Percentiles rank a stretch among this genome's conserved stretches.
Evolutionary conservation across 2,797 vertebrate species (phyloP).

Genomic region (Micropoecilia bifurca): DNA sequence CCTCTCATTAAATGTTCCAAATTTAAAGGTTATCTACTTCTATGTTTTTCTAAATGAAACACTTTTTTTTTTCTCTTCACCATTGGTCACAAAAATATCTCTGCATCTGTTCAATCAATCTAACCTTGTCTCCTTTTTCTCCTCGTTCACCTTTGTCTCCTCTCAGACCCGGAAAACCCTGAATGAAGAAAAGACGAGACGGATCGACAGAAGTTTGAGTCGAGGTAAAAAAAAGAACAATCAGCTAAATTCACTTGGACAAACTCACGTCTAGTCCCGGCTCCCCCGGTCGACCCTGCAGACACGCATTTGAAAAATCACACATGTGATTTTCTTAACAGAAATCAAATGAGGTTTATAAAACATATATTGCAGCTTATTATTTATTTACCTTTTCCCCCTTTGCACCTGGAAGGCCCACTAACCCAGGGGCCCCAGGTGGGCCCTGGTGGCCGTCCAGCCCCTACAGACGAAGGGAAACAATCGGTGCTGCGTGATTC

Average conservation of each 20-base stretch:
- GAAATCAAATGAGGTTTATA: not conserved
- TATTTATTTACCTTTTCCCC: constrained; percentile 89
- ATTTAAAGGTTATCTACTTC: not conserved
- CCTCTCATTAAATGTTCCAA: not conserved
- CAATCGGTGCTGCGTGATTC: constrained; percentile 6
- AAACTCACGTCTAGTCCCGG: constrained; percentile 94
- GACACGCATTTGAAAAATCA: constrained; percentile 42
- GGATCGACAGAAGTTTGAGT: not conserved
- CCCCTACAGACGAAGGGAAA: constrained; percentile 51
- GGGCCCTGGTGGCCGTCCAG: constrained; percentile 82
- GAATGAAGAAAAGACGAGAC: constrained; percentile 26
- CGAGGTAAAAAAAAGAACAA: not conserved
- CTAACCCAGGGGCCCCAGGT: constrained; percentile 86
- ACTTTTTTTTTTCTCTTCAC: not conserved
- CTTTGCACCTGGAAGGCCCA: constrained; percentile 93
- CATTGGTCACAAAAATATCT: not conserved
- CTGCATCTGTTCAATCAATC: not conserved
- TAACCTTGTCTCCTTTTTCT: constrained; percentile 92
- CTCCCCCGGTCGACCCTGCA: constrained; percentile 90
- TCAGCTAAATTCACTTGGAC: not conserved
- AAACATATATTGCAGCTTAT: not conserved
- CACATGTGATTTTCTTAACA: not conserved
- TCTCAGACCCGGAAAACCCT: constrained; percentile 93
- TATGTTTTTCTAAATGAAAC: not conserved
- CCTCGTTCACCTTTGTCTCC: constrained; percentile 92